A percentile compares a stretch with the other conserved stretches of the same genome.
Evolutionary conservation across 2,797 vertebrate species (phyloP).

Genomic region (Erethizon dorsatum): DNA sequence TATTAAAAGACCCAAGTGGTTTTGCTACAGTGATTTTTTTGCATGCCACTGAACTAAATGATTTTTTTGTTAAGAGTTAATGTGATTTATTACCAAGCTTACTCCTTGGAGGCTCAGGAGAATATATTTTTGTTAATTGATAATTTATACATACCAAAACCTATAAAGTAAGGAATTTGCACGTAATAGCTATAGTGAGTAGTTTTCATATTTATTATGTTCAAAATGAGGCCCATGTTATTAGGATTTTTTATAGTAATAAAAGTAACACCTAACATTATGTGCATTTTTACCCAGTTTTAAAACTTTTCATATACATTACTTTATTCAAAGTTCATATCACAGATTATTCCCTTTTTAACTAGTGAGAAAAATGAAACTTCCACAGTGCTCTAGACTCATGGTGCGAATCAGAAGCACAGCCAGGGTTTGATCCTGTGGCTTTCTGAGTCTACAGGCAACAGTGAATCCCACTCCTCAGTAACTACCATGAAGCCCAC

Average conservation of each 20-base stretch:
- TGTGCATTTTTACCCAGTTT: conserved; percentile 20
- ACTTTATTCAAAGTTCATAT: background rate
- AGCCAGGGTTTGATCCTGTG: background rate
- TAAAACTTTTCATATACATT: background rate
- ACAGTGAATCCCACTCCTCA: background rate
- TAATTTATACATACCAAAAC: conserved; percentile 14
- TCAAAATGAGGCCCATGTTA: conserved; percentile 20
- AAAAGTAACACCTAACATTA: conserved; percentile 45
- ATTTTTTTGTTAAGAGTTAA: conserved; percentile 47
- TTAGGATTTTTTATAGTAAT: conserved; percentile 30
- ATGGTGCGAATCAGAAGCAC: background rate
- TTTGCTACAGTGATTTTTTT: background rate
- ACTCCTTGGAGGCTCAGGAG: conserved; percentile 22
- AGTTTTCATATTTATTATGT: conserved; percentile 53
- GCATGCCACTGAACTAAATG: background rate
- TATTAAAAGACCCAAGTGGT: background rate
- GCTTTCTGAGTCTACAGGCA: background rate
- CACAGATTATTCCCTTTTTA: conserved; percentile 7
- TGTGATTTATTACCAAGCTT: conserved; percentile 45
- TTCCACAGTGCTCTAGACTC: background rate
- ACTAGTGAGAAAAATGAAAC: background rate
- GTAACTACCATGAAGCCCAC: background rate
- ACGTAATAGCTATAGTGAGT: background rate
- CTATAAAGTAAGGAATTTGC: conserved; percentile 1
- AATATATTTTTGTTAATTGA: conserved; percentile 58